Conservation (phyloP, 2,113 vertebrate genomes). For the Saimiri boliviensis region DNA sequence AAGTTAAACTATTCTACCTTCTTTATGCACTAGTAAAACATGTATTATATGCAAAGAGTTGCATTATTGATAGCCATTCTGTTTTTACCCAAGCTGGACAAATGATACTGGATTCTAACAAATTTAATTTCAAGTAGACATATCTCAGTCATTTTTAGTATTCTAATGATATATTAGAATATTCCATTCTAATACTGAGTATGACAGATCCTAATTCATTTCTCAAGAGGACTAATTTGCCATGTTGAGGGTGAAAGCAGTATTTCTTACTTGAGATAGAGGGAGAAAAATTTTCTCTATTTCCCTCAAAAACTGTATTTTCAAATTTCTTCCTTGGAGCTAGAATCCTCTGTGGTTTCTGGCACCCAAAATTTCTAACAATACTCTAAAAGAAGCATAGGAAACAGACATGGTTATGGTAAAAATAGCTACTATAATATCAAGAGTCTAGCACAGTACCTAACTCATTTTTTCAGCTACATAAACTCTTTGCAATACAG, state of each 20-base stretch:
- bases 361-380: not conserved
- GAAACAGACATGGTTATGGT: not conserved
- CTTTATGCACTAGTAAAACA: not conserved
- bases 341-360: not conserved
- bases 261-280: not conserved
- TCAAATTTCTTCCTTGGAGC: not conserved
- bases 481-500: not conserved
- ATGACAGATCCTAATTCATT: not conserved
- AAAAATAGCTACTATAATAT: not conserved
- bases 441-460: not conserved
- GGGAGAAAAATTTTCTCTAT: not conserved
- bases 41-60: not conserved
- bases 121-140: not conserved
- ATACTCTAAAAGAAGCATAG: not conserved
- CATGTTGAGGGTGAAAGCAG: not conserved
- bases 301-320: not conserved
- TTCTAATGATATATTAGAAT: no score
- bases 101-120: not conserved
- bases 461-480: not conserved
- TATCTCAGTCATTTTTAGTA: not conserved
- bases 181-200: not conserved
- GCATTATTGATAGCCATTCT: not conserved
- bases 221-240: not conserved
- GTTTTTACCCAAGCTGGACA: not conserved
- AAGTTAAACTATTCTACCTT: not conserved